These are phyloP conservation scores for Elymnias hypermnestra DNA, from an alignment of 1,140 invertebrate genomes.

Conservation along the genomic window DNA sequence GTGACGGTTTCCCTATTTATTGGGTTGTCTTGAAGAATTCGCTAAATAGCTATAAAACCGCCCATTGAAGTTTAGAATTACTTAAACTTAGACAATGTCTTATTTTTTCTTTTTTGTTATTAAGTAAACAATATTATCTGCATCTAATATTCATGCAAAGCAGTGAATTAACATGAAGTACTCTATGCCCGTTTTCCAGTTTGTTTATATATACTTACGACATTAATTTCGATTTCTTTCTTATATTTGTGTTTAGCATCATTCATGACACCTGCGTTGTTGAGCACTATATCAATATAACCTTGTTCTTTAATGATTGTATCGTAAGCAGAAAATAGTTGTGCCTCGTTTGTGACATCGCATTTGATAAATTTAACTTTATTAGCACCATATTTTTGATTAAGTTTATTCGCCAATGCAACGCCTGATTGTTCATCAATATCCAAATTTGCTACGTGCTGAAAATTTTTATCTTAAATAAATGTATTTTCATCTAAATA, in stretches of 20 bases:
- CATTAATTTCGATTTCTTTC: conserved; percentile 40
- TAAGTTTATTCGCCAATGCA: conserved; percentile 22
- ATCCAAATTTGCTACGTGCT: conserved; percentile 22
- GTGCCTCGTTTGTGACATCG: conserved; percentile 79
- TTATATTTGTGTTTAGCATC: conserved; percentile 30
- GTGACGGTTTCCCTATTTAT: too few species aligned
- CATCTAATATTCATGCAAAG: too few species aligned
- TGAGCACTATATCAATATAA: conserved; percentile 79
- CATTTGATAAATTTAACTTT: conserved; percentile 68
- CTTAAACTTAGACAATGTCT: too few species aligned
- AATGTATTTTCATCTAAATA: too few species aligned
- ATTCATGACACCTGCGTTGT: conserved; percentile 77
- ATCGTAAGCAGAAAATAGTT: conserved; percentile 78
- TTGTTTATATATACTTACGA: conserved; percentile 46
- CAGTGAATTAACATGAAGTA: too few species aligned
- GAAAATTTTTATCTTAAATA: too few species aligned
- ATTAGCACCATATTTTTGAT: conserved; percentile 26
- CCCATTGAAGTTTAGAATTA: too few species aligned
- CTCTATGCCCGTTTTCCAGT: too few species aligned
- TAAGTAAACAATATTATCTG: too few species aligned
- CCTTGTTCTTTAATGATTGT: conserved; percentile 73
- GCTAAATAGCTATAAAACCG: too few species aligned
- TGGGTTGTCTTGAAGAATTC: too few species aligned
- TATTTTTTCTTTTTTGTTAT: too few species aligned
- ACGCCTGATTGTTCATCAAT: conserved; percentile 7